Evolutionary conservation across 2,888 invertebrate species (phyloP).

Genomic region (Salpingus planirostris): DNA sequence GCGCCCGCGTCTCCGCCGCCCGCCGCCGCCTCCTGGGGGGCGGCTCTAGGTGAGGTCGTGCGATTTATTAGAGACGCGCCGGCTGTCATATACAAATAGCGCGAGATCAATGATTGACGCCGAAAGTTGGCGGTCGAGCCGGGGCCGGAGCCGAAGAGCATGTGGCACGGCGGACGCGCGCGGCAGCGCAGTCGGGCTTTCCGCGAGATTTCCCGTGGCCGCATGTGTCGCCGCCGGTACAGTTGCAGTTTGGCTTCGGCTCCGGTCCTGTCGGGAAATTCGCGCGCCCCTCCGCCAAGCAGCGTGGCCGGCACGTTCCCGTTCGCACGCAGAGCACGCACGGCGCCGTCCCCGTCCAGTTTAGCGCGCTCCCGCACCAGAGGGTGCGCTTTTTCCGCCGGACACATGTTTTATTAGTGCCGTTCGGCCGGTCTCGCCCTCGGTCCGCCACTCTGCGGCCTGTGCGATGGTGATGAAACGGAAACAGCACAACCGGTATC

Average conservation of each 20-base stretch:
- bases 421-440: neutral
- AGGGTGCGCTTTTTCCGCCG: conserved; percentile 3
- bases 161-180: conserved; percentile 29
- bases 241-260: conserved; percentile 34
- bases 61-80: conserved; percentile 19
- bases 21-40: neutral
- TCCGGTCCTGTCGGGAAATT: conserved; percentile 20
- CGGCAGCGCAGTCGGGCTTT: conserved; percentile 31
- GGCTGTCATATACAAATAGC: conserved; percentile 34
- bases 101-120: conserved; percentile 35
- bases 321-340: conserved; percentile 7
- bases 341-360: conserved; percentile 3
- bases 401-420: conserved; percentile 10
- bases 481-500: conserved; percentile 38
- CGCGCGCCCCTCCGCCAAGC: conserved; percentile 8
- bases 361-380: conserved; percentile 1
- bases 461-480: conserved; percentile 25
- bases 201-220: conserved; percentile 11
- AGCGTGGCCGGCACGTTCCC: neutral
- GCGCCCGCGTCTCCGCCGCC: neutral
- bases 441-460: conserved; percentile 1
- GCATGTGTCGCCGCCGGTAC: conserved; percentile 28
- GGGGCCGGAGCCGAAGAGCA: conserved; percentile 29
- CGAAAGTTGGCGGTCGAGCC: conserved; percentile 25
- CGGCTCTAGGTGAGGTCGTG: conserved; percentile 5